Evolutionary conservation across 2,888 invertebrate species (phyloP), one percentile per base, ranked within the genome.

Genomic region (Cosmopolites sordidus): DNA sequence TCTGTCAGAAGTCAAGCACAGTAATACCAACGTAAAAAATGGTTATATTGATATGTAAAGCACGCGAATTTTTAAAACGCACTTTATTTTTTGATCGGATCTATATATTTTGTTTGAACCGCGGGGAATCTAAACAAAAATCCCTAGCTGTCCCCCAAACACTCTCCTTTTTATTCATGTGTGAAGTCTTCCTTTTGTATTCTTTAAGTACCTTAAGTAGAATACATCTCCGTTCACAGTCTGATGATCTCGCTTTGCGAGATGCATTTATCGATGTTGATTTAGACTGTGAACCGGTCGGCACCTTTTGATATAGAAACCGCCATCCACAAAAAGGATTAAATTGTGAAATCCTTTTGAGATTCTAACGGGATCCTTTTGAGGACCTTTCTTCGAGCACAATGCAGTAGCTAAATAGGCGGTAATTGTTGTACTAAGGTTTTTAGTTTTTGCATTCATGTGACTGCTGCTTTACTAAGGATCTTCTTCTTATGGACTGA

Each of bases 251-350:
- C 33, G 11, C 8, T n/a, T 12, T 11, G 9, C 27, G 27, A 33
- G 12, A 33, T 3, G 33, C 33, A 27, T 11, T 5, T n/a, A 33
- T 11, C 12, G 22, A n/a, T 11, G 11, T 3, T n/a, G 22, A 27
- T 11, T 33, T 33, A 33, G 33, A 33, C 2, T 33, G 33, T 33
- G 33, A 33, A 9, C 9, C 33, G n/a, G 49, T 43, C 54, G 54
- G 54, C 33, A 15, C 30, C 29, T 16, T 54, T 54, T 54, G 54
- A 54, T 39, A 54, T 29, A 17, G 49, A 50, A 39, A 54, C 50
- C 47, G 49, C 39, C 30, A 18, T 18, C 16, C 14, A 52, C 43
- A 52, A 53, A n/a, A 39, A 43, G 48, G 37, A 50, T 50, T 50
- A 43, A 46, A 17, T 30, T 43, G 47, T 33, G 43, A 38, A 16